Base-by-base conservation (phyloP, 2,888 invertebrate genomes). In the Agonopterix heracliana region DNA sequence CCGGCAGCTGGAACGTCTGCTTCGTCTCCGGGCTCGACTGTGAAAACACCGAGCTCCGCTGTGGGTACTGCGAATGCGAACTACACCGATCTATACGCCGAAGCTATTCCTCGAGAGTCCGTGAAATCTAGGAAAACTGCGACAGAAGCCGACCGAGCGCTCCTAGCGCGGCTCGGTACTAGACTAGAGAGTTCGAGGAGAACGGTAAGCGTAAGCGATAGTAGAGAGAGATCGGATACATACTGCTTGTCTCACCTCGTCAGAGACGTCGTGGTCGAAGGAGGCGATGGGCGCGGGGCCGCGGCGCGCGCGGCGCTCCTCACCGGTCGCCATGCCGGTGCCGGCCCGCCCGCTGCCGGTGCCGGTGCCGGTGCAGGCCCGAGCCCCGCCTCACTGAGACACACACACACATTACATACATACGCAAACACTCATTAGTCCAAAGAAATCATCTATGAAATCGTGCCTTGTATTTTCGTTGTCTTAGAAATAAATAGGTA, bases 261-360 rank as follows among this genome's bases (percentile, higher is more conserved):
- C 95, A 71, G 94, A 94, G 79, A 93, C 91, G 90, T 95, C 95
- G 82, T 86, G 86, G 90, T 97, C 97, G 89, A 97, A 96, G 70
- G 96, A 97, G 78, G 97, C 97, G 84, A 97, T 95, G 75, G 97
- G 97, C 72, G 97, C 97, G 76, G 96, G 96, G 77, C 96, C 96
- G 90, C 95, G 93, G 83, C 95, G 93, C 89, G 93, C 96, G 75
- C 96, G 96, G 60, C 81, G 77, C 74, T 50, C 53, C 47, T 45
- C 44, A 46, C 51, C 55, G 58, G 60, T 61, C 57, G 53, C 59
- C 53, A 61, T 54, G 45, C 54, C 52, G 41, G 44, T 45, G 46
- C 42, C 50, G 40, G 51, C 47, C 44, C 50, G 41, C 3, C 12
- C 41, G 38, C 5, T 38, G 11, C 41, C 41, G 26, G 17, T 17